Evolutionary conservation across 1,140 invertebrate species (phyloP).

Genomic region (Drosophila varians): DNA sequence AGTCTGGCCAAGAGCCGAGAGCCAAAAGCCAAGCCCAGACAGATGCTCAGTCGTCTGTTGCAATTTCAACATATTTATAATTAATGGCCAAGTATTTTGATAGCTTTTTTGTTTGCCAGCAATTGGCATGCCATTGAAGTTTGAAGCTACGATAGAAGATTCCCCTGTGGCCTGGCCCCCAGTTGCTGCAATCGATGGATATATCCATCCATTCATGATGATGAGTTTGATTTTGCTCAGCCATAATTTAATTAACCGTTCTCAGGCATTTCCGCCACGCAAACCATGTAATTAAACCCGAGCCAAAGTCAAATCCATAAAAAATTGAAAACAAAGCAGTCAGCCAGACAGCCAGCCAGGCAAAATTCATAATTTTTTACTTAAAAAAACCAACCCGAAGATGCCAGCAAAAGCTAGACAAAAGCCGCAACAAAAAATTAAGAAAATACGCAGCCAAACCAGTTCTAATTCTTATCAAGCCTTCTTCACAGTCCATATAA

Average conservation of each 20-base stretch:
- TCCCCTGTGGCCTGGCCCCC: background rate
- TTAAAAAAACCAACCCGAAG: slow-evolving; percentile 7
- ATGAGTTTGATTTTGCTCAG: slow-evolving; percentile 37
- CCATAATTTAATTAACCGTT: slow-evolving; percentile 59
- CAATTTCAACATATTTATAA: slow-evolving; percentile 80
- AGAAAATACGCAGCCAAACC: slow-evolving; percentile 39
- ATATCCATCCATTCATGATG: slow-evolving; percentile 7
- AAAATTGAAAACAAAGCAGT: slow-evolving; percentile 22
- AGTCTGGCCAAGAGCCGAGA: slow-evolving; percentile 32
- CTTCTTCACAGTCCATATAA: slow-evolving; percentile 72
- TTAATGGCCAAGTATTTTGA: slow-evolving; percentile 78
- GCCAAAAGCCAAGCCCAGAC: slow-evolving; percentile 29
- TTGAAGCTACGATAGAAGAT: slow-evolving; percentile 4
- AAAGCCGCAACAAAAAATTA: slow-evolving; percentile 23
- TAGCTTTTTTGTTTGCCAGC: slow-evolving; percentile 60
- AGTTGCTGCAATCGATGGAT: slow-evolving; percentile 38
- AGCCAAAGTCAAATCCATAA: slow-evolving; percentile 64
- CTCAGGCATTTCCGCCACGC: slow-evolving; percentile 67
- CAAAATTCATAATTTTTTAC: slow-evolving; percentile 31
- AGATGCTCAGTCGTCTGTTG: slow-evolving; percentile 62
- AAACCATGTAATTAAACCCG: slow-evolving; percentile 66
- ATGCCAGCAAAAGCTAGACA: slow-evolving; percentile 17
- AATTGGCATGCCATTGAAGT: slow-evolving; percentile 73
- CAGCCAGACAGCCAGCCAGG: slow-evolving; percentile 28
- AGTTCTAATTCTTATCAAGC: slow-evolving; percentile 78